These are phyloP conservation scores for Corbicula japonica DNA, from an alignment of 2,888 invertebrate species.

Conservation along the genomic window DNA sequence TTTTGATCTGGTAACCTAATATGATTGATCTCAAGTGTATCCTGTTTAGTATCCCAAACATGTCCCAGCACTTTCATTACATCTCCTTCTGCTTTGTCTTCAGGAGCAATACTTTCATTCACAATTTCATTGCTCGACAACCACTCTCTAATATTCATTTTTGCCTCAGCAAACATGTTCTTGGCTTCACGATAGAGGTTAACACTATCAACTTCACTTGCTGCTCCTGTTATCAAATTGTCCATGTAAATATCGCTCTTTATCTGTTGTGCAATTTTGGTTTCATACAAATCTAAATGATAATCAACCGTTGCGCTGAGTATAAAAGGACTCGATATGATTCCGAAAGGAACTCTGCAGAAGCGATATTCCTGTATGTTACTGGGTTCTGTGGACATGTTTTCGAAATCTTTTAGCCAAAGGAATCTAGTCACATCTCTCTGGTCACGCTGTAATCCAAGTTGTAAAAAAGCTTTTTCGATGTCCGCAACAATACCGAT, in stretches of 20 bases:
- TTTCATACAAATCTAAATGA: slow-evolving; percentile 8
- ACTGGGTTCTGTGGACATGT: too few relatives aligned
- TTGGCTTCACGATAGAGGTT: slow-evolving; percentile 28
- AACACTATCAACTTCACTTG: too few relatives aligned
- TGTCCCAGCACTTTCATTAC: slow-evolving; percentile 19
- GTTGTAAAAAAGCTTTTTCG: too few relatives aligned
- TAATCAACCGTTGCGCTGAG: slow-evolving; percentile 2
- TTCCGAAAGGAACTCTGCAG: slow-evolving; percentile 4
- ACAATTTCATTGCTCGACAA: not conserved
- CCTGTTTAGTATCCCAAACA: slow-evolving; percentile 19
- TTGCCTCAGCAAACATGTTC: slow-evolving; percentile 31
- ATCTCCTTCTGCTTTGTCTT: not conserved
- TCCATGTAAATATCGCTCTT: too few relatives aligned
- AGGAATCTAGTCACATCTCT: too few relatives aligned
- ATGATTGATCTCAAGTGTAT: not conserved
- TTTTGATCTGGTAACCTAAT: not conserved
- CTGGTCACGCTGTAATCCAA: too few relatives aligned
- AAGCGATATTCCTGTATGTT: slow-evolving; percentile 3
- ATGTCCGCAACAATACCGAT: too few relatives aligned
- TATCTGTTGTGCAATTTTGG: not conserved
- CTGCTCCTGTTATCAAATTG: too few relatives aligned
- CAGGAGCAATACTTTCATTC: not conserved
- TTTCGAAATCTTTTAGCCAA: too few relatives aligned
- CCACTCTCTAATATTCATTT: slow-evolving; percentile 55
- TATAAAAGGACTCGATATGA: slow-evolving; percentile 3